Evolutionary conservation across 2,888 invertebrate genomes (phyloP), one percentile per base, ranked within the genome.

Genomic region (Agrypnus murinus): DNA sequence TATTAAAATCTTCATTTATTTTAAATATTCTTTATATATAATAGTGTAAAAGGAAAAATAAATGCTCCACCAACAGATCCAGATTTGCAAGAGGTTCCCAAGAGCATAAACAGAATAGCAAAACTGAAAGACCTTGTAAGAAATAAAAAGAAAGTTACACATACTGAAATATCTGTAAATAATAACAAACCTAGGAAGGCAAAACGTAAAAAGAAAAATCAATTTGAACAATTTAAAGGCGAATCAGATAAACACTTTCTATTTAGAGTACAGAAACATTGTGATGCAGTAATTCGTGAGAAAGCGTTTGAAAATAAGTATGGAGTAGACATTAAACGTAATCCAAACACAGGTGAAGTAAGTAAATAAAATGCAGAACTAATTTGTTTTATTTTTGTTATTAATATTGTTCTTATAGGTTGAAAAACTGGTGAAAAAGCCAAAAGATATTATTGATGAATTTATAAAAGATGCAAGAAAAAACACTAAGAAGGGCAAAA

Each of bases 21-120:
- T 43, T 65, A 31, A 69, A 34, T 66, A 14, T 68, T 48, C 32
- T 32, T 1, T 10, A 9, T 38, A 19, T 36, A 31, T 48, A 46
- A 71, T 80, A 94, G 94, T 78, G 84, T 94, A 77, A 90, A 91
- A 81, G 87, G 89, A 36, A 92, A 93, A 84, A 92, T 93, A 67
- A 93, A 95, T 84, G 90, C 91, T 63, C 93, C 95, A 0, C 95
- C 95, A 0, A 86, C 86, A 43, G 88, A 92, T 77, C 87, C 89
- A 1, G 91, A 93, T 74, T 90, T 91, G 2, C 94, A 95, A 82
- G 90, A 91, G n/a, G 84, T 94, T 31, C 93, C 95, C 0, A 91
- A 90, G 73, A 93, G 91, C 73, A 85, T 95, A n/a, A 86, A 87
- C 32, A 87, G 89, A 55, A 85, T 95, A 55, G 91, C 93, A 12